Conservation (phyloP, 1,140 invertebrate species). For the Pseudoatta argentina region DNA sequence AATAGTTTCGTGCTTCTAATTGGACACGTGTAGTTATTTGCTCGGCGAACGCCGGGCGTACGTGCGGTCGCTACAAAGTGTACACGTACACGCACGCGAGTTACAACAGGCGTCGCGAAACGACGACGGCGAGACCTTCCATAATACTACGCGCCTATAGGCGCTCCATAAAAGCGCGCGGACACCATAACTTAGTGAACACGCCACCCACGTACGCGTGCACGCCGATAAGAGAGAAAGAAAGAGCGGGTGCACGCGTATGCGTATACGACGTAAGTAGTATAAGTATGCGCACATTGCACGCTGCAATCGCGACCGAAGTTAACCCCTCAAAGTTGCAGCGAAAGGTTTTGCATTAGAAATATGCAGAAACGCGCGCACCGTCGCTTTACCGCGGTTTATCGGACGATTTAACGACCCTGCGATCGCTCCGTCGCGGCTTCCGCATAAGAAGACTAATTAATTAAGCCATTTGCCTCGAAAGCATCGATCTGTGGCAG, state of each 20-base stretch:
- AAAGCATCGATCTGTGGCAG: neutral
- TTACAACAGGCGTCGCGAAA: conserved; percentile 46
- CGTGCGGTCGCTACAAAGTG: conserved; percentile 55
- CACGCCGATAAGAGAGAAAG: conserved; percentile 66
- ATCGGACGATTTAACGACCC: conserved; percentile 43
- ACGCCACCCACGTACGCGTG: conserved; percentile 72
- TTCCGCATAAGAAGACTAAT: conserved; percentile 50
- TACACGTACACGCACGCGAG: conserved; percentile 51
- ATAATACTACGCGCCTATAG: conserved; percentile 14
- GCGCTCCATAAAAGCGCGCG: conserved; percentile 73
- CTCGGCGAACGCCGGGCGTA: conserved; percentile 65
- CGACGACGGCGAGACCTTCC: neutral
- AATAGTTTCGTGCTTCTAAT: conserved; percentile 82
- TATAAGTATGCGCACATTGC: neutral
- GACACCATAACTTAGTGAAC: conserved; percentile 73
- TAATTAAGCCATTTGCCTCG: conserved; percentile 52
- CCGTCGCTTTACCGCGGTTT: conserved; percentile 58
- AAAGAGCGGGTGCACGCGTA: conserved; percentile 13
- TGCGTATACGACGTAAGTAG: conserved; percentile 1
- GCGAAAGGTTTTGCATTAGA: conserved; percentile 56
- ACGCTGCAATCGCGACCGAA: conserved; percentile 39
- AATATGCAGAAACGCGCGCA: conserved; percentile 61
- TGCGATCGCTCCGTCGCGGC: conserved; percentile 38
- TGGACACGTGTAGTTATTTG: conserved; percentile 83
- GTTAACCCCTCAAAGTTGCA: conserved; percentile 49